A percentile compares a stretch with the other conserved stretches of the same genome.
These are phyloP conservation scores for Boulengeromyrus knoepffleri DNA, from an alignment of 2,113 vertebrate species.

Conservation along the genomic window DNA sequence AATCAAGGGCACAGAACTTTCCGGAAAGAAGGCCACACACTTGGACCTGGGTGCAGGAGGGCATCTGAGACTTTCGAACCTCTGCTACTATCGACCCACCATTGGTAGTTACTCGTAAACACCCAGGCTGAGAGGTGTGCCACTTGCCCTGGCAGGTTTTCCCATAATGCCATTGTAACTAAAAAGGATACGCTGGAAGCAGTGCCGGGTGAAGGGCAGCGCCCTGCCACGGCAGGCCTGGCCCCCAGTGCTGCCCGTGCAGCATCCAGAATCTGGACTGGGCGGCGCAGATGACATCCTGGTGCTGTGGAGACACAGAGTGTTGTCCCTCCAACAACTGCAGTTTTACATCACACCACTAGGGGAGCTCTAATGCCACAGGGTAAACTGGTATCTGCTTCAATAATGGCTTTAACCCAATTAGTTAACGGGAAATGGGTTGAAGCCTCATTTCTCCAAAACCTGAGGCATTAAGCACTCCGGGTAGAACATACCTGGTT, in stretches of 20 bases:
- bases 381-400: not conserved
- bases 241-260: slow-evolving; percentile 64
- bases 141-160: not conserved
- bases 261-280: slow-evolving; percentile 59
- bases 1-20: slow-evolving; percentile 42
- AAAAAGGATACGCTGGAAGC: slow-evolving; percentile 80
- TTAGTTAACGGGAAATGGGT: not conserved
- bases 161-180: not conserved
- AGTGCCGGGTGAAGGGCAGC: slow-evolving; percentile 77
- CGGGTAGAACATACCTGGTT: slow-evolving; percentile 50
- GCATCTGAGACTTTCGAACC: not conserved
- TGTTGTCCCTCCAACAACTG: not conserved
- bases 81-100: not conserved
- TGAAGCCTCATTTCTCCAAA: not conserved
- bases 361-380: not conserved
- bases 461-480: not conserved
- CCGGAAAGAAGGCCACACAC: not conserved
- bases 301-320: slow-evolving; percentile 50
- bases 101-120: not conserved
- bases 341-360: not conserved
- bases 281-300: slow-evolving; percentile 51
- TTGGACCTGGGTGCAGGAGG: not conserved
- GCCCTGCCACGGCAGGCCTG: slow-evolving; percentile 66
- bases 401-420: not conserved
- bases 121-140: not conserved